phyloP scores from a whole-genome alignment of 2,113 vertebrate species.

The Shinisaurus crocodilurus region DNA sequence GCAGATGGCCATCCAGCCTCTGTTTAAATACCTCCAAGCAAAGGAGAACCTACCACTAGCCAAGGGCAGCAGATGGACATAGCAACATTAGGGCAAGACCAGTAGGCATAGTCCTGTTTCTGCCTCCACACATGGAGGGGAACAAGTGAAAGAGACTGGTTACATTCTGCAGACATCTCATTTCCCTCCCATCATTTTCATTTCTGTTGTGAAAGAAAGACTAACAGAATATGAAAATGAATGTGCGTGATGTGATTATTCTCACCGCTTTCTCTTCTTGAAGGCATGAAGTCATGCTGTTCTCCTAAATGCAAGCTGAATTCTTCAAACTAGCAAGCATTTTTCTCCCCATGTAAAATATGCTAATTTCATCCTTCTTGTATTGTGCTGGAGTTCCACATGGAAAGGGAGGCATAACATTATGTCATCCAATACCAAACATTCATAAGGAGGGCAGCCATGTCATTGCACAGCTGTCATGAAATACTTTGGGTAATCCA shows the following conservation, averaged over 20 bases:
- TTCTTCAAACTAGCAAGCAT: neutral
- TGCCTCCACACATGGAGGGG: no score
- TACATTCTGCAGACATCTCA: conserved; percentile 5
- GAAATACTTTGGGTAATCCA: neutral
- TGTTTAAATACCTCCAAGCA: no score
- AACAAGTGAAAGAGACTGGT: neutral
- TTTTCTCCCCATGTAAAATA: neutral
- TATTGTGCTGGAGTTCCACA: neutral
- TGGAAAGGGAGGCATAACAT: neutral
- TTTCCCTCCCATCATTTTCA: conserved; percentile 41
- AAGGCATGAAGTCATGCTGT: conserved; percentile 33
- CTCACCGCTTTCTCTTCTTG: neutral
- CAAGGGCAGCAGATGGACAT: no score
- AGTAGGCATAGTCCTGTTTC: no score
- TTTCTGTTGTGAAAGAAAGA: conserved; percentile 43
- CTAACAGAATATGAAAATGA: conserved; percentile 31
- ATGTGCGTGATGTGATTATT: conserved; percentile 46
- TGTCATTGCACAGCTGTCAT: neutral
- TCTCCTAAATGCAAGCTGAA: neutral
- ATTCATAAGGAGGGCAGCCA: conserved; percentile 10
- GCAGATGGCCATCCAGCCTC: no score
- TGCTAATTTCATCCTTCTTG: neutral
- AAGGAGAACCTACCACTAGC: no score
- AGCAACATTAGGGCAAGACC: no score
- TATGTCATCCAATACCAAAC: neutral